Evolutionary conservation across 2,888 invertebrate genomes (phyloP), one percentile per base, ranked within the genome.

Genomic region (Carterocephalus palaemon): DNA sequence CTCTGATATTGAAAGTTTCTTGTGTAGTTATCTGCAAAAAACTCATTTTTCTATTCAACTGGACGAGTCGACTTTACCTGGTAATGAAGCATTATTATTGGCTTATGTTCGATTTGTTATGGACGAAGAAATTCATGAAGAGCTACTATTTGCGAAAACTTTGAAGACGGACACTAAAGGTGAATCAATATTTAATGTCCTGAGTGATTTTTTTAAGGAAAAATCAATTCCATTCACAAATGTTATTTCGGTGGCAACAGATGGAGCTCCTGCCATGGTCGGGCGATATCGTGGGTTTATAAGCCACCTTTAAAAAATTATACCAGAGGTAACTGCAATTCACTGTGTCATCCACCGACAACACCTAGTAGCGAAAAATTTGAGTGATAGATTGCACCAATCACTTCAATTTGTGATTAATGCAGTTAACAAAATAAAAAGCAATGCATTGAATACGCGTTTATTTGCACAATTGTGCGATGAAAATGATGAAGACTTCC

Each of bases 41-140:
- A n/a, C n/a, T n/a, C n/a, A n/a, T n/a, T n/a, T n/a, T n/a, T n/a
- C 45, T 32, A 48, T 43, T 33, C 28, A 57, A 32, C 34, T 61
- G 15, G 57, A 62, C 49, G 57, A 62, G 55, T 61, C 56, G 49
- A 62, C 56, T 57, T 60, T 62, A 52, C 53, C 56, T 49, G 55
- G 47, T 47, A 58, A 57, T 48, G 50, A 48, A 48, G 47, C 49
- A 32, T 37, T 58, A 29, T 47, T 57, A 32, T 52, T 60, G 52
- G 53, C 57, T 48, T 58, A 59, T 49, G 54, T 63, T 42, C 51
- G 56, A 28, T 56, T 60, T 53, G 56, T 56, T 48, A 57, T 57
- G 54, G 52, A 62, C 47, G 47, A 53, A 26, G 51, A 56, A 54
- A 54, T 39, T 45, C 46, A 15, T 48, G 28, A 60, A 58, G 53